phyloP scores from a whole-genome alignment of 2,888 invertebrate genomes.

The Pasiphila rectangulata region DNA sequence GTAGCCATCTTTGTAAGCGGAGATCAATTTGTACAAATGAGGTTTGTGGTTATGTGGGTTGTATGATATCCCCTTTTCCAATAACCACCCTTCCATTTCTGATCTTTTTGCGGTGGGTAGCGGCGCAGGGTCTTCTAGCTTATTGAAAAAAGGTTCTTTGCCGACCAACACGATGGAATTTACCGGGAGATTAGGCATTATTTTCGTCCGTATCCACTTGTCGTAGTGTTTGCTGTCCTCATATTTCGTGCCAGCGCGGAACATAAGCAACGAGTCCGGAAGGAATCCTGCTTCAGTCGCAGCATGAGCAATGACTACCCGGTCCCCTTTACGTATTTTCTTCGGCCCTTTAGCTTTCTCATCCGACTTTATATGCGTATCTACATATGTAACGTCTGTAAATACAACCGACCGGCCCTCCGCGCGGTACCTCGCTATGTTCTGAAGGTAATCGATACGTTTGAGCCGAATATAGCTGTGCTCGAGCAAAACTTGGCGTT shows the following conservation, averaged over 20 bases:
- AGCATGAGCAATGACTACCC: conserved; percentile 11
- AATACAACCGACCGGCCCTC: conserved; percentile 12
- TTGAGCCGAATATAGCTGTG: conserved; percentile 12
- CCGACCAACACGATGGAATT: conserved; percentile 15
- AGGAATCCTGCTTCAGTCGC: conserved; percentile 8
- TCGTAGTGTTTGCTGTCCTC: conserved; percentile 9
- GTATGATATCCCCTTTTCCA: conserved; percentile 16
- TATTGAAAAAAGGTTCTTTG: conserved; percentile 10
- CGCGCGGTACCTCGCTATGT: not conserved
- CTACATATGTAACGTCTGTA: not conserved
- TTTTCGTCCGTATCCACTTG: conserved; percentile 12
- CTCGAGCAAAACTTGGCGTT: conserved; percentile 12
- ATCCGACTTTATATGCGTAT: conserved; percentile 4
- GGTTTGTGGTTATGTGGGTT: conserved; percentile 10
- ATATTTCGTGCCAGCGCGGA: conserved; percentile 3
- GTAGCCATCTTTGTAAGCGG: conserved; percentile 12
- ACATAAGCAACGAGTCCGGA: conserved; percentile 8
- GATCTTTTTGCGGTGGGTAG: conserved; percentile 2
- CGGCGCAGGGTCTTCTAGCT: conserved; percentile 11
- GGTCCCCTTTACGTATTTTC: not conserved
- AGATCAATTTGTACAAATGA: conserved; percentile 4
- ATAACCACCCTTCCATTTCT: conserved; percentile 15
- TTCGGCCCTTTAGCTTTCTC: not conserved
- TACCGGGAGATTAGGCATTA: conserved; percentile 11
- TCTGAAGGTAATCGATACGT: conserved; percentile 16